Percentiles rank a stretch among this genome's conserved stretches.
phyloP scores from a whole-genome alignment of 2,113 vertebrate species.

The Erythrocercus mccallii region DNA sequence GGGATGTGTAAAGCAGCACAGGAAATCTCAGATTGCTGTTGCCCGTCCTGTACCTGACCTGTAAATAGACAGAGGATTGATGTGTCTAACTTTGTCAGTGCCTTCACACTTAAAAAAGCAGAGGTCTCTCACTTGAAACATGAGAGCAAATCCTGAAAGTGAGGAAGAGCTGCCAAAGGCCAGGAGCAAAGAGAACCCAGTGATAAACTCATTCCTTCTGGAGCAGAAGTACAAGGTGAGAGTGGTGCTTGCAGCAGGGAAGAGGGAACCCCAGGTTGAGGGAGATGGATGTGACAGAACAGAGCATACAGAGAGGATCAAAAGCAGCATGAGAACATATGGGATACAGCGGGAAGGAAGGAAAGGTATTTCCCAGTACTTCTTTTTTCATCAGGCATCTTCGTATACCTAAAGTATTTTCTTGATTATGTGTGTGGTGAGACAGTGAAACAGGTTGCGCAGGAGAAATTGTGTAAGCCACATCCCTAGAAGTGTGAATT shows the following conservation, averaged over 20 bases:
- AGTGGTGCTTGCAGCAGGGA: neutral
- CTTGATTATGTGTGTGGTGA: neutral
- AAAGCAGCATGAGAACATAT: neutral
- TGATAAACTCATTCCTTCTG: neutral
- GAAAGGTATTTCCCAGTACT: neutral
- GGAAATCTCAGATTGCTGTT: constrained; percentile 7
- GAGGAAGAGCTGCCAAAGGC: neutral
- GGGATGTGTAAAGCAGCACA: neutral
- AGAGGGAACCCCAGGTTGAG: neutral
- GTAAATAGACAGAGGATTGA: constrained; percentile 24
- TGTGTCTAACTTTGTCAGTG: neutral
- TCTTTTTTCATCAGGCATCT: neutral
- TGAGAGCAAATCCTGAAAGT: neutral
- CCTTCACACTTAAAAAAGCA: neutral
- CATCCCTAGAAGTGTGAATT: neutral
- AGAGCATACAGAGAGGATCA: neutral
- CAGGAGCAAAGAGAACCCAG: neutral
- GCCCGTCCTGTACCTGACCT: constrained; percentile 18
- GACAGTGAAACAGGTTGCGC: neutral
- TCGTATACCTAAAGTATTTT: neutral
- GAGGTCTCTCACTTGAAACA: neutral
- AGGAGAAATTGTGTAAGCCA: neutral
- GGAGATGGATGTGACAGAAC: neutral
- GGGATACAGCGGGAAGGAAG: rapidly evolving
- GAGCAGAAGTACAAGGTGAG: neutral